These are phyloP conservation scores for Melanostigma gelatinosum DNA, from an alignment of 2,113 vertebrate species.

Conservation along the genomic window DNA sequence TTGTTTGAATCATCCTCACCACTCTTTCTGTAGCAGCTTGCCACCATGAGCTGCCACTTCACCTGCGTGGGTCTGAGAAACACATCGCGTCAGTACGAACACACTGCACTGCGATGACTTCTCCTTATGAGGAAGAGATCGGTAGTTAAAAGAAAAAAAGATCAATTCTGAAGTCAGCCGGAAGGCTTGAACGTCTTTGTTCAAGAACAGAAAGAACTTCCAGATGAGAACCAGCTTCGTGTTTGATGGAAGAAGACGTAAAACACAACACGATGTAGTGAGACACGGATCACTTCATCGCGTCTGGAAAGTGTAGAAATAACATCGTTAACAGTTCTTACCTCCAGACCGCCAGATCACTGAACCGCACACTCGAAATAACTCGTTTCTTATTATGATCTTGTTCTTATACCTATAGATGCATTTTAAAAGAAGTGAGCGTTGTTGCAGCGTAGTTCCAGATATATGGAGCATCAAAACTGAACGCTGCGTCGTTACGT, in stretches of 20 bases:
- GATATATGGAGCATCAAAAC: too few species aligned
- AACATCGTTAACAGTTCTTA: background rate
- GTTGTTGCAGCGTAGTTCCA: too few species aligned
- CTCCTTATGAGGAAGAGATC: background rate
- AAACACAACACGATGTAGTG: conserved; percentile 8
- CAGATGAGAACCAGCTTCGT: conserved; percentile 5
- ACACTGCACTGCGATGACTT: background rate
- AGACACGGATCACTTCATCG: background rate
- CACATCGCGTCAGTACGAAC: background rate
- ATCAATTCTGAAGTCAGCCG: background rate
- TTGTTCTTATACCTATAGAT: too few species aligned
- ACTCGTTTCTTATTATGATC: too few species aligned
- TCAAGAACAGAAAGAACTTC: conserved; percentile 2
- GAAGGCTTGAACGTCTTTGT: background rate
- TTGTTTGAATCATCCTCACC: conserved; percentile 77
- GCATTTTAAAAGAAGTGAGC: too few species aligned
- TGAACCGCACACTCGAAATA: too few species aligned
- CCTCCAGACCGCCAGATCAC: too few species aligned
- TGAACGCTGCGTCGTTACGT: too few species aligned
- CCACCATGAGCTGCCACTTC: conserved; percentile 96
- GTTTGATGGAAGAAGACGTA: background rate
- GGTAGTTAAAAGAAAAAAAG: background rate
- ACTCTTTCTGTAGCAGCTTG: conserved; percentile 94
- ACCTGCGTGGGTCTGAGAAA: conserved; percentile 88
- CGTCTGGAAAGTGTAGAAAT: background rate